A percentile compares a stretch with the other conserved stretches of the same genome.
Conservation (phyloP, 2,888 invertebrate genomes). For the Rhingia campestris region DNA sequence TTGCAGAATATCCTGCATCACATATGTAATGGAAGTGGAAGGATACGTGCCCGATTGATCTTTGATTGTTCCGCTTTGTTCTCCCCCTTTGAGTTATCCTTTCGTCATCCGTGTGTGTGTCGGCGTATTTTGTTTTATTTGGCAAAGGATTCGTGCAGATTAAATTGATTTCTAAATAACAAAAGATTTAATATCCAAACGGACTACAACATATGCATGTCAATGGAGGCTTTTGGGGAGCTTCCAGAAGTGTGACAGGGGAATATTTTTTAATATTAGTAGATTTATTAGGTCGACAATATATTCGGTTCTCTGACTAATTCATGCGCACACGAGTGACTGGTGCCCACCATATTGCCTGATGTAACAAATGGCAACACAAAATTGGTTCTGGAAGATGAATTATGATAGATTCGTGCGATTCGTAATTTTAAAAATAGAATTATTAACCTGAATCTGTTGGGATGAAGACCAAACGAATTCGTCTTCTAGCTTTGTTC, state of each 20-base stretch:
- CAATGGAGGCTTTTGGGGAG: conserved; percentile 53
- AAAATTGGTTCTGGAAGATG: conserved; percentile 55
- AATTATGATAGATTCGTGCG: conserved; percentile 46
- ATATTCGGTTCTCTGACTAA: conserved; percentile 56
- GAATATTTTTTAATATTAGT: conserved; percentile 63
- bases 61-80: conserved; percentile 73
- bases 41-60: conserved; percentile 74
- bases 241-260: conserved; percentile 31
- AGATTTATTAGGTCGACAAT: conserved; percentile 68
- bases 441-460: conserved; percentile 3
- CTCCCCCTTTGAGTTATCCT: conserved; percentile 60
- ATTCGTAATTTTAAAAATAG: conserved; percentile 33
- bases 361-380: conserved; percentile 54
- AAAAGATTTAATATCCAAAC: conserved; percentile 71
- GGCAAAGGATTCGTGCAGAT: conserved; percentile 71
- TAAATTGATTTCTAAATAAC: conserved; percentile 73
- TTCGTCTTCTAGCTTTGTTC: not conserved
- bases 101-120: conserved; percentile 20
- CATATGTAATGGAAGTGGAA: conserved; percentile 66
- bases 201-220: conserved; percentile 71
- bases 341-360: conserved; percentile 52
- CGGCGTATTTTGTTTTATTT: conserved; percentile 58
- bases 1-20: conserved; percentile 53
- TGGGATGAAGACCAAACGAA: no score
- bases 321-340: conserved; percentile 26